Percentiles rank a stretch among this genome's conserved stretches.
These are phyloP conservation scores for Pogonocherus hispidulus DNA, from an alignment of 2,888 invertebrate genomes.

Conservation along the genomic window DNA sequence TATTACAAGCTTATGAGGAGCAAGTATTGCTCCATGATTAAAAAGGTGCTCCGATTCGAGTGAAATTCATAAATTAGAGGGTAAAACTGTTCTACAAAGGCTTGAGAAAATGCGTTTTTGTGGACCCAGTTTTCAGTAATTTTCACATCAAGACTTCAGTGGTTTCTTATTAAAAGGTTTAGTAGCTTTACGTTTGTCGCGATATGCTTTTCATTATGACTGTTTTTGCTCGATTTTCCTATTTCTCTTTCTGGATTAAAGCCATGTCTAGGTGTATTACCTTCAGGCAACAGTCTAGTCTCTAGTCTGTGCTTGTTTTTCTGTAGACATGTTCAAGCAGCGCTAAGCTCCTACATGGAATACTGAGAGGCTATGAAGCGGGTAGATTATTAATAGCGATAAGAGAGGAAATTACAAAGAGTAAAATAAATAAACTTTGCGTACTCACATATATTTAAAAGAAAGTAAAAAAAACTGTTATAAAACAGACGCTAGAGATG, in stretches of 20 bases:
- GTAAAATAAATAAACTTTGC: too few relatives aligned
- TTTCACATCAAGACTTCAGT: background rate
- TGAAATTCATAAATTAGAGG: slow-evolving; percentile 32
- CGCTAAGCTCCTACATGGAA: background rate
- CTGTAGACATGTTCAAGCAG: background rate
- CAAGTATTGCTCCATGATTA: slow-evolving; percentile 28
- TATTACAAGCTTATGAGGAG: slow-evolving; percentile 22
- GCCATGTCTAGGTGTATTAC: slow-evolving; percentile 5
- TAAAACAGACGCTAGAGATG: too few relatives aligned
- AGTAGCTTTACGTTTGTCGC: slow-evolving; percentile 1
- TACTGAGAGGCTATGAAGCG: background rate
- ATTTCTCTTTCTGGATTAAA: slow-evolving; percentile 8
- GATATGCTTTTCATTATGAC: slow-evolving; percentile 20
- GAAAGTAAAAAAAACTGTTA: too few relatives aligned
- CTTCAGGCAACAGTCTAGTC: slow-evolving; percentile 6
- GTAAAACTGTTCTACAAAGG: slow-evolving; percentile 3
- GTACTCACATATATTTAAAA: too few relatives aligned
- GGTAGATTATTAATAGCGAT: background rate
- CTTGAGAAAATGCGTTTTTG: slow-evolving; percentile 1
- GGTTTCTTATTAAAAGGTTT: slow-evolving; percentile 28
- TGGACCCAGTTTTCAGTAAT: slow-evolving; percentile 13
- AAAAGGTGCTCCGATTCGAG: slow-evolving; percentile 18
- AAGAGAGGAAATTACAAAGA: background rate
- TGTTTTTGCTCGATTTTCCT: slow-evolving; percentile 5
- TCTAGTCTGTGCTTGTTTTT: background rate